phyloP scores from a whole-genome alignment of 2,888 invertebrate species.

The Laothoe populi region DNA sequence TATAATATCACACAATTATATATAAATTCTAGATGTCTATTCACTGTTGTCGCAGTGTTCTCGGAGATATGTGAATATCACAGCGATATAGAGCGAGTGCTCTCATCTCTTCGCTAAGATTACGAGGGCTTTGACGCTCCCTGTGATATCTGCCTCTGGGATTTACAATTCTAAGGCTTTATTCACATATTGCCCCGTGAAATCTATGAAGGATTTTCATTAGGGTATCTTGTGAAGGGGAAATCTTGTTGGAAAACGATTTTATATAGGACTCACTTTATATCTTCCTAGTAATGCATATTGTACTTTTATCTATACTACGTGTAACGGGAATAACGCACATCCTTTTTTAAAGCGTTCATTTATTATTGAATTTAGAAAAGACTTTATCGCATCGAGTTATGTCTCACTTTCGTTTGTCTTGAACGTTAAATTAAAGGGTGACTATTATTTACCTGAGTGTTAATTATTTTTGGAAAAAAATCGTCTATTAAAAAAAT shows the following conservation, averaged over 20 bases:
- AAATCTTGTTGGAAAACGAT: constrained; percentile 9
- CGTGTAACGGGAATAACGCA: too few species aligned
- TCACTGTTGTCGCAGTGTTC: background rate
- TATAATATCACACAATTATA: background rate
- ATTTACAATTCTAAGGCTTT: constrained; percentile 32
- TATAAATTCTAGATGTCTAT: background rate
- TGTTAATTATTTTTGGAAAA: too few species aligned
- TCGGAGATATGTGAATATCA: constrained; percentile 31
- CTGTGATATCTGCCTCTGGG: constrained; percentile 34
- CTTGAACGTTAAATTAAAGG: too few species aligned
- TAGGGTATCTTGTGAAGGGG: constrained; percentile 18
- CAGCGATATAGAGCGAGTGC: constrained; percentile 35
- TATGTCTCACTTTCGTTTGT: too few species aligned
- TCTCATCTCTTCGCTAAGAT: constrained; percentile 38
- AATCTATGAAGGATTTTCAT: constrained; percentile 25
- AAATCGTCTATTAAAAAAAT: too few species aligned
- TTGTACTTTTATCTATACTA: too few species aligned
- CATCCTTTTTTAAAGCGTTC: too few species aligned
- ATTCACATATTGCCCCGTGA: constrained; percentile 25
- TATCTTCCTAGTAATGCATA: constrained; percentile 2
- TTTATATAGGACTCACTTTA: background rate
- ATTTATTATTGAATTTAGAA: too few species aligned
- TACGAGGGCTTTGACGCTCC: constrained; percentile 40
- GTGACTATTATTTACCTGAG: too few species aligned
- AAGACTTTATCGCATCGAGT: too few species aligned